A percentile compares a stretch with the other conserved stretches of the same genome.
Evolutionary conservation across 2,797 vertebrate genomes (phyloP).

Genomic region (Anniella stebbinsi): DNA sequence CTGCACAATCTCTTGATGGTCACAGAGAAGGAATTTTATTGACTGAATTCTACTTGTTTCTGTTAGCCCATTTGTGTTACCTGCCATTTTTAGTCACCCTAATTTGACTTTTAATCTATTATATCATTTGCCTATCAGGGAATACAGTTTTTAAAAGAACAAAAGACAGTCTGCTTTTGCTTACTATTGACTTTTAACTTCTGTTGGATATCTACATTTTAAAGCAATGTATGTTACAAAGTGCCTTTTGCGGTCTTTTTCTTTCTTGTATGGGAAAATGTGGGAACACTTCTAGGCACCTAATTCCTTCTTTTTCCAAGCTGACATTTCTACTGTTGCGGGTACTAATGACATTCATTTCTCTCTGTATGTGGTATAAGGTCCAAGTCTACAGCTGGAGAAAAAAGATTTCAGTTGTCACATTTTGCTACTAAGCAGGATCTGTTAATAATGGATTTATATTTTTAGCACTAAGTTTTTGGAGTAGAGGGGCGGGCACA

Average conservation of each 20-base stretch:
- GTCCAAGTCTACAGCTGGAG: not conserved
- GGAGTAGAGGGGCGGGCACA: not conserved
- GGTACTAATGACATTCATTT: not conserved
- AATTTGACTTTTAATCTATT: conserved; percentile 61
- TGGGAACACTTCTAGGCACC: not conserved
- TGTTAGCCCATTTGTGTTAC: conserved; percentile 67
- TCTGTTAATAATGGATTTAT: not conserved
- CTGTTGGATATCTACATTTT: not conserved
- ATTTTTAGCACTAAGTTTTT: not conserved
- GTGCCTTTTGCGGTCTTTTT: not conserved
- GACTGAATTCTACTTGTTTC: conserved; percentile 56
- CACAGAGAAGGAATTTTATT: conserved; percentile 49
- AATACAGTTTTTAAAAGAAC: conserved; percentile 16
- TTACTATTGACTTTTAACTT: conserved; percentile 3
- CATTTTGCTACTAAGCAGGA: not conserved
- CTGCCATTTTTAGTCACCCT: conserved; percentile 50
- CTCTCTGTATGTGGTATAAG: not conserved
- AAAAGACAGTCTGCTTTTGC: conserved; percentile 14
- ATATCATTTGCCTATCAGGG: conserved; percentile 29
- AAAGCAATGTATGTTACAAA: conserved; percentile 11
- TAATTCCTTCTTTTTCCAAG: not conserved
- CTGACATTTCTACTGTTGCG: not conserved
- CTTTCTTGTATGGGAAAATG: not conserved
- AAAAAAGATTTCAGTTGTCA: not conserved
- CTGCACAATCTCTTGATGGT: conserved; percentile 51